phyloP scores from a whole-genome alignment of 2,888 invertebrate genomes.

The Barypeithes pellucidus region DNA sequence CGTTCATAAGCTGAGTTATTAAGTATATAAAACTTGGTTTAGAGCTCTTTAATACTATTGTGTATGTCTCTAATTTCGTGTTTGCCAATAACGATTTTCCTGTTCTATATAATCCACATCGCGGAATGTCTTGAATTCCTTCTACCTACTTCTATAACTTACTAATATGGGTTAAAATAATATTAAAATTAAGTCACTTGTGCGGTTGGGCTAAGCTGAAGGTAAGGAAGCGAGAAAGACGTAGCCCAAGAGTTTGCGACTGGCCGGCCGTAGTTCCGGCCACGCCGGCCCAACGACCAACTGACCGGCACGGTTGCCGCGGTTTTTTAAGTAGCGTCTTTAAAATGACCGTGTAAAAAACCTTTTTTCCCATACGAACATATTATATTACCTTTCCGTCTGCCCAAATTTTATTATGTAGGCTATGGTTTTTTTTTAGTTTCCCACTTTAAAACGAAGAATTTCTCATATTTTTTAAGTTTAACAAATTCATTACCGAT shows the following conservation, averaged over 20 bases:
- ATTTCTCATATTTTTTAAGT: not conserved
- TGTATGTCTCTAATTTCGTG: no score
- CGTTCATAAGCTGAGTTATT: no score
- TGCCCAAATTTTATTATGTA: constrained; percentile 30
- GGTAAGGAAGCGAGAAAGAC: constrained; percentile 53
- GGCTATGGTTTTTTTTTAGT: constrained; percentile 15
- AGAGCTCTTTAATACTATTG: no score
- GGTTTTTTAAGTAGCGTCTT: constrained; percentile 48
- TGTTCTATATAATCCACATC: no score
- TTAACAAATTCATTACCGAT: not conserved
- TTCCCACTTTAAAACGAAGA: constrained; percentile 8
- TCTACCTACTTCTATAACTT: no score
- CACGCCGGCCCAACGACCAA: constrained; percentile 46
- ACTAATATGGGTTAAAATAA: not conserved
- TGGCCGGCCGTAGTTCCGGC: constrained; percentile 55
- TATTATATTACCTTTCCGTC: constrained; percentile 10
- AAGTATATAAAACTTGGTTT: no score
- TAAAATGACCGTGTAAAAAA: constrained; percentile 51
- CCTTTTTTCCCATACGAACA: constrained; percentile 50
- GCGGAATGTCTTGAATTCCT: no score
- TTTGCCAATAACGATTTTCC: no score
- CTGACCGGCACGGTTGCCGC: constrained; percentile 54
- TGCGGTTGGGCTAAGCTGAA: constrained; percentile 45
- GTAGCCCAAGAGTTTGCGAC: constrained; percentile 52
- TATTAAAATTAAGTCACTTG: constrained; percentile 29